phyloP scores from a whole-genome alignment of 2,797 vertebrate genomes.

The Gymnothorax reevesii region DNA sequence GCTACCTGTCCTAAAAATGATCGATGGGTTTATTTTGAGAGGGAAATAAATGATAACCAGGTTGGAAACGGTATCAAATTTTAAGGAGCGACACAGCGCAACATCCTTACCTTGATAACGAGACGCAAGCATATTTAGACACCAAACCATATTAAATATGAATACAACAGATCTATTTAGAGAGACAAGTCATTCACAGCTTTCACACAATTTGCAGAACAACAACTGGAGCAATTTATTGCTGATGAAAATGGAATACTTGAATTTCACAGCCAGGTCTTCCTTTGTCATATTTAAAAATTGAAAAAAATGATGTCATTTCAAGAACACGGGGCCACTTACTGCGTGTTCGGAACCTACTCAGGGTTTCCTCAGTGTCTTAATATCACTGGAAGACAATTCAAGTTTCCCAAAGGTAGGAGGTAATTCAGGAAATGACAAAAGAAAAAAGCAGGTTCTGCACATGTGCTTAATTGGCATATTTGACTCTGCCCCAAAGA shows the following conservation, averaged over 20 bases:
- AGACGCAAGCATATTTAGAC: slow-evolving; percentile 48
- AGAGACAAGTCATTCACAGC: slow-evolving; percentile 15
- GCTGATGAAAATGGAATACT: slow-evolving; percentile 37
- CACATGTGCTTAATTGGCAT: neutral
- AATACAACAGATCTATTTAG: slow-evolving; percentile 19
- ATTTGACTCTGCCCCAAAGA: neutral
- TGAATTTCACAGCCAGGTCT: slow-evolving; percentile 43
- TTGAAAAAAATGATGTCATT: slow-evolving; percentile 7
- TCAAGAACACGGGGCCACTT: neutral
- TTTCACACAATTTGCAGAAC: slow-evolving; percentile 28
- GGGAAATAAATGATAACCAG: slow-evolving; percentile 25
- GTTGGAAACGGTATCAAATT: slow-evolving; percentile 6
- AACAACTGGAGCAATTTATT: slow-evolving; percentile 40
- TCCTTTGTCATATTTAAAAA: slow-evolving; percentile 17
- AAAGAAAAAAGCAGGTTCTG: neutral
- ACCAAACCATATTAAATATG: slow-evolving; percentile 34
- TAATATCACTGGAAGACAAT: slow-evolving; percentile 32
- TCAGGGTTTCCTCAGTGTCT: neutral
- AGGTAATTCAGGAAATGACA: neutral
- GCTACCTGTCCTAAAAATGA: neutral
- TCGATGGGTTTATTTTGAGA: neutral
- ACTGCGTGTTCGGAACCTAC: neutral
- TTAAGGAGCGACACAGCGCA: neutral
- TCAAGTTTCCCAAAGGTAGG: slow-evolving; percentile 42
- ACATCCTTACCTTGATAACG: slow-evolving; percentile 63